A percentile compares a stretch with the other conserved stretches of the same genome.
Conservation (phyloP, 2,888 invertebrate genomes). For the Dusona sp. region DNA sequence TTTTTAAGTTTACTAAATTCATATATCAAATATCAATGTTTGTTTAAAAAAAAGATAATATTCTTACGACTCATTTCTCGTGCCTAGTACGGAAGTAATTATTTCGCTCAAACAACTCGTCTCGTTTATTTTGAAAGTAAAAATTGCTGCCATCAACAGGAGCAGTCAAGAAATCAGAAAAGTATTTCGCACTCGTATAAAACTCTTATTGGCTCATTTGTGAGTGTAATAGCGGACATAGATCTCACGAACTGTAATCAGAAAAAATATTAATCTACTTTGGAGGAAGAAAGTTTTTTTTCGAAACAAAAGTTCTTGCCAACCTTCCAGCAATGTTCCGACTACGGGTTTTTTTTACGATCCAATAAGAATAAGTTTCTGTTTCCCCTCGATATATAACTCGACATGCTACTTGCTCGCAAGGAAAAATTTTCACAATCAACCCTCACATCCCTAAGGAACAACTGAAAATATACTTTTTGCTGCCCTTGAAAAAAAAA, state of each 20-base stretch:
- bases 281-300: background rate
- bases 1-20: background rate
- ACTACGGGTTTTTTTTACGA: background rate
- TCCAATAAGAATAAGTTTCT: background rate
- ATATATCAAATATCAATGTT: background rate
- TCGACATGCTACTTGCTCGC: background rate
- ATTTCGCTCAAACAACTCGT: background rate
- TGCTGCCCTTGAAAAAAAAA: conserved; percentile 21
- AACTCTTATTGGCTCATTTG: conserved; percentile 2
- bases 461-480: background rate
- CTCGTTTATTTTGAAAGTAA: background rate
- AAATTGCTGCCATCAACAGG: background rate
- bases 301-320: conserved; percentile 1
- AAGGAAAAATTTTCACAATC: conserved; percentile 18
- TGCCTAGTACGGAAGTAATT: background rate
- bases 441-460: background rate
- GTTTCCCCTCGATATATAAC: background rate
- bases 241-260: background rate
- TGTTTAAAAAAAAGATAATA: background rate
- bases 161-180: conserved; percentile 14
- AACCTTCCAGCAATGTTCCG: background rate
- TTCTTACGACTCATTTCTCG: background rate
- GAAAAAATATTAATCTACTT: conserved; percentile 11
- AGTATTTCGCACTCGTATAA: conserved; percentile 29
- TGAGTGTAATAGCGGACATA: background rate